These are phyloP conservation scores for Heterochromis multidens DNA, from an alignment of 2,113 vertebrate genomes.

Conservation along the genomic window DNA sequence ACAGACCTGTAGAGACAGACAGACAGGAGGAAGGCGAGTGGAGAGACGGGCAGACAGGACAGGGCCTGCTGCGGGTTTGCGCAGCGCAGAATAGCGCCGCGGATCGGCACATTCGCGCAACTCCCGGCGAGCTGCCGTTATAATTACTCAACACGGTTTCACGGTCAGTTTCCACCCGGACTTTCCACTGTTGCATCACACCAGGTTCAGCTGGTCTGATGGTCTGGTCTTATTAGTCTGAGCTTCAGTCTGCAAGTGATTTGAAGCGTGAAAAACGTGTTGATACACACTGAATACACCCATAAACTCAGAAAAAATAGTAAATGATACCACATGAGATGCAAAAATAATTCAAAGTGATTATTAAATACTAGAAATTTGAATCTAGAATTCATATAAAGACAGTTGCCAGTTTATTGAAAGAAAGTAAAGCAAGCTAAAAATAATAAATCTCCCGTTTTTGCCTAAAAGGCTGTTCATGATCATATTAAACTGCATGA, in stretches of 20 bases:
- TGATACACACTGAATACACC: background rate
- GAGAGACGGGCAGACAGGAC: constrained; percentile 6
- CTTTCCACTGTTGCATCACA: background rate
- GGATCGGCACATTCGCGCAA: background rate
- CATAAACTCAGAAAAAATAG: background rate
- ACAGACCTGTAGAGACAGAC: background rate
- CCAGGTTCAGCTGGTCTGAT: background rate
- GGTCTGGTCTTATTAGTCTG: background rate
- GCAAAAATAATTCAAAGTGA: background rate
- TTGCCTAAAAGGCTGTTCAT: no score
- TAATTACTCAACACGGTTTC: background rate
- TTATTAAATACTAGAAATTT: background rate
- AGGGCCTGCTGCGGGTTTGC: constrained; percentile 31
- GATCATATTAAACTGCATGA: no score
- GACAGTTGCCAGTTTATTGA: background rate
- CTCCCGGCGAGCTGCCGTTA: background rate
- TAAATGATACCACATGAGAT: background rate
- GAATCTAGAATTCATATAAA: background rate
- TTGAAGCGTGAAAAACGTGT: background rate
- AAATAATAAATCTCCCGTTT: no score
- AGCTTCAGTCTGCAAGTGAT: background rate
- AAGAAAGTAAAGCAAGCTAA: no score
- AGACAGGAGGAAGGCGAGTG: background rate
- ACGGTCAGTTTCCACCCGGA: background rate
- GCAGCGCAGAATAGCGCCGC: constrained; percentile 55